Conservation (phyloP, 1,140 invertebrate species). For the Drosophila pectinifera region DNA sequence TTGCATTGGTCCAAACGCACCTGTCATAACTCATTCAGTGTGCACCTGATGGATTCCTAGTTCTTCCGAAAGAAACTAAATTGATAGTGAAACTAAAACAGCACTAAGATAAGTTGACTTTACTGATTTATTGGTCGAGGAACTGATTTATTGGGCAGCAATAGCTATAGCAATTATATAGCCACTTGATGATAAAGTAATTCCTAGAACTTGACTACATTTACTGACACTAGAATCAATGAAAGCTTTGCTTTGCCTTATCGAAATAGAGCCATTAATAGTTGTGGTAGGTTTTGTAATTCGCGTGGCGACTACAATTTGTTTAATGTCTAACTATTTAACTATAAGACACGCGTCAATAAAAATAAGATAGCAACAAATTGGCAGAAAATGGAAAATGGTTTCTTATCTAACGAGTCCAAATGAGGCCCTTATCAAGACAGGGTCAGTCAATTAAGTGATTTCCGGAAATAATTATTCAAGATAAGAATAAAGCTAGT, state of each 20-base stretch:
- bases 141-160: slow-evolving; percentile 16
- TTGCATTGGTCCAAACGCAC: slow-evolving; percentile 29
- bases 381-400: not conserved
- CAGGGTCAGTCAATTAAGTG: not conserved
- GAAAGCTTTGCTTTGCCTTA: slow-evolving; percentile 1
- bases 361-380: slow-evolving; percentile 1
- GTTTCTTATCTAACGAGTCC: not conserved
- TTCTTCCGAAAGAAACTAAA: not conserved
- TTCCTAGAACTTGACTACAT: slow-evolving; percentile 8
- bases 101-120: slow-evolving; percentile 6
- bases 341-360: not conserved
- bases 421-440: not conserved
- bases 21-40: slow-evolving; percentile 44
- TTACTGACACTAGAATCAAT: slow-evolving; percentile 13
- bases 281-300: slow-evolving; percentile 3
- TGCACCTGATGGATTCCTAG: slow-evolving; percentile 52
- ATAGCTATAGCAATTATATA: not conserved
- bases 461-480: not conserved
- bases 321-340: not conserved
- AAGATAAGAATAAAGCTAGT: too few species aligned
- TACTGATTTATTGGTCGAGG: slow-evolving; percentile 17
- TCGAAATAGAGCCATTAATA: slow-evolving; percentile 4
- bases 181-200: not conserved
- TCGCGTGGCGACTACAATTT: not conserved
- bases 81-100: not conserved